These are phyloP conservation scores for Oncorhynchus tshawytscha DNA, from an alignment of 2,113 vertebrate species.

Conservation along the genomic window DNA sequence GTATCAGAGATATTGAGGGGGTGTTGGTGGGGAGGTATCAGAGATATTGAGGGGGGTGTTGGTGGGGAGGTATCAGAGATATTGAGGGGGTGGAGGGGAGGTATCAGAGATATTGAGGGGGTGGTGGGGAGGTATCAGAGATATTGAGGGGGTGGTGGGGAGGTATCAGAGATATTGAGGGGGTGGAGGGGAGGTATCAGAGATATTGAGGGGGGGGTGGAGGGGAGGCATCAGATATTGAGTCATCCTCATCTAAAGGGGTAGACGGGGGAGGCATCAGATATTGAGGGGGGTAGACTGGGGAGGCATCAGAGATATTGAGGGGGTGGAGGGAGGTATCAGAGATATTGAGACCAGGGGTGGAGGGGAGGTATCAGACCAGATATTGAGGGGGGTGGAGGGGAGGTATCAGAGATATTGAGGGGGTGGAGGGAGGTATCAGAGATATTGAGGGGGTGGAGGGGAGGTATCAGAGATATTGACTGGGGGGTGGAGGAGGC, in stretches of 20 bases:
- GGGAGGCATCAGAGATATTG: not conserved
- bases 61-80: too few species aligned
- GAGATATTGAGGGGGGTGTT: too few species aligned
- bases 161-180: not conserved
- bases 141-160: not conserved
- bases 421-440: not conserved
- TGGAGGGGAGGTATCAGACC: not conserved
- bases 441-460: not conserved
- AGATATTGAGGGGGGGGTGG: not conserved
- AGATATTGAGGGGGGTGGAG: not conserved
- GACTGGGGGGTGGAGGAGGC: not conserved
- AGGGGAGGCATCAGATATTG: too few species aligned
- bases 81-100: too few species aligned
- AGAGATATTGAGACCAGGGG: not conserved
- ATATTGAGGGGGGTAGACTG: not conserved
- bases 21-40: too few species aligned
- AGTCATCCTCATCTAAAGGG: too few species aligned
- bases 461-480: not conserved
- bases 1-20: not conserved
- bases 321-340: slow-evolving; percentile 1
- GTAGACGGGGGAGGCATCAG: not conserved
- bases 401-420: not conserved
- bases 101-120: too few species aligned
- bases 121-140: not conserved
- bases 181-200: not conserved